Evolutionary conservation across 2,113 vertebrate genomes (phyloP), one percentile per base, ranked within the genome.

Genomic region (Phrynosoma platyrhinos): DNA sequence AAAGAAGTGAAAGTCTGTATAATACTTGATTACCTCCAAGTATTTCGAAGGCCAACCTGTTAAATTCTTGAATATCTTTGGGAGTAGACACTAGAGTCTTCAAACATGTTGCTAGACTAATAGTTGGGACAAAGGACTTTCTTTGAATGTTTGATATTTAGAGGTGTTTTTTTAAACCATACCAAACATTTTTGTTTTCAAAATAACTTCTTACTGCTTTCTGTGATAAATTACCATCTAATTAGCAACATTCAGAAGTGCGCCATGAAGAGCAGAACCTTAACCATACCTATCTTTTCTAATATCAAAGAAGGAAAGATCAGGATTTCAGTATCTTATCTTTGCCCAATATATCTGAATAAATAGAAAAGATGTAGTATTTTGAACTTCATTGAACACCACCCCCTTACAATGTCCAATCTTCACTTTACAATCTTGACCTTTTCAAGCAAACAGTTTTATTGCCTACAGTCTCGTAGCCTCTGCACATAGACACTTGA

Each of bases 401-500:
- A 0, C 0, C 0, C 9, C 27, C 85, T 68, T 7, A 12, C 69
- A 27, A 21, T 36, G 25, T 75, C 7, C 79, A 13, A 8, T 89
- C 21, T 82, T 30, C 1, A 72, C 75, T 8, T 62, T 2, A 20
- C 71, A 87, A 76, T 52, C 58, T 0, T 32, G 3, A 27, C 66
- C 66, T 68, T 68, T 68, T 27, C 5, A 25, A 25, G 7, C 66
- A 68, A 8, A 68, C 66, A 25, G 18, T 68, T 25, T 68, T 16
- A 68, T 27, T 7, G 8, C 21, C 16, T 68, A 27, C 14, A 0
- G 9, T 40, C 88, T 87, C 23, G 0, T 64, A 32, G 0, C 4
- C 13, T 0, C 9, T n/a, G 25, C n/a, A 32, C n/a, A 32, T 6
- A 82, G 0, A 2, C 21, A 79, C 1, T 0, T 12, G 1, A 71